Conservation (phyloP, 2,888 invertebrate species). For the Drosophila prolongata region DNA sequence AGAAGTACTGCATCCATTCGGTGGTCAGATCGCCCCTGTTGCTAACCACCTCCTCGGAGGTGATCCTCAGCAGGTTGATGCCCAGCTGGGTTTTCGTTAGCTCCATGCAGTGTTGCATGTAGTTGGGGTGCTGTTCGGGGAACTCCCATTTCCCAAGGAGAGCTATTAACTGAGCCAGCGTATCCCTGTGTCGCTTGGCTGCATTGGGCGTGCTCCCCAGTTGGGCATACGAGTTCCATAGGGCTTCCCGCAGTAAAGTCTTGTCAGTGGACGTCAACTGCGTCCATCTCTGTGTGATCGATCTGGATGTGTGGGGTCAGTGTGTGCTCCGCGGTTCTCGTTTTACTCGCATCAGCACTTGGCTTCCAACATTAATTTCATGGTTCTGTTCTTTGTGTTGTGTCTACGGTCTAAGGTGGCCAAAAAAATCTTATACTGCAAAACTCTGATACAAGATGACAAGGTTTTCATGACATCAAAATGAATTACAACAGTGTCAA, state of each 20-base stretch:
- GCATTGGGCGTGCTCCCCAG: constrained; percentile 73
- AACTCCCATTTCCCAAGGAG: constrained; percentile 92
- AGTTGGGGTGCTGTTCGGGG: constrained; percentile 92
- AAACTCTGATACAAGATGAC: background rate
- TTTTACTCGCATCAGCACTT: constrained; percentile 58
- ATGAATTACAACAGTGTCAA: no score
- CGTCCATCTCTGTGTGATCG: constrained; percentile 85
- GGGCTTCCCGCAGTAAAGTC: constrained; percentile 87
- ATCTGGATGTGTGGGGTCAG: constrained; percentile 28
- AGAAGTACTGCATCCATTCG: constrained; percentile 88
- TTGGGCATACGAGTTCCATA: constrained; percentile 85
- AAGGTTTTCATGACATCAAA: no score
- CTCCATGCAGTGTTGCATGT: constrained; percentile 89
- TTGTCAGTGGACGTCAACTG: no score
- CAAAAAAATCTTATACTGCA: constrained; percentile 1
- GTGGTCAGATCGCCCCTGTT: constrained; percentile 87
- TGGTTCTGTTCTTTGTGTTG: constrained; percentile 73
- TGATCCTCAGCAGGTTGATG: constrained; percentile 89
- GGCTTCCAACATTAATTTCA: constrained; percentile 55
- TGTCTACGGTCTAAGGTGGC: constrained; percentile 46
- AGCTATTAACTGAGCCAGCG: constrained; percentile 91
- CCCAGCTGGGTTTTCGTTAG: constrained; percentile 87
- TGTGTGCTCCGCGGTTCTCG: constrained; percentile 25
- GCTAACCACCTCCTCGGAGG: constrained; percentile 91
- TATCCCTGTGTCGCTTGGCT: constrained; percentile 88